Evolutionary conservation across 2,113 vertebrate genomes (phyloP).

Genomic region (Numenius arquata): DNA sequence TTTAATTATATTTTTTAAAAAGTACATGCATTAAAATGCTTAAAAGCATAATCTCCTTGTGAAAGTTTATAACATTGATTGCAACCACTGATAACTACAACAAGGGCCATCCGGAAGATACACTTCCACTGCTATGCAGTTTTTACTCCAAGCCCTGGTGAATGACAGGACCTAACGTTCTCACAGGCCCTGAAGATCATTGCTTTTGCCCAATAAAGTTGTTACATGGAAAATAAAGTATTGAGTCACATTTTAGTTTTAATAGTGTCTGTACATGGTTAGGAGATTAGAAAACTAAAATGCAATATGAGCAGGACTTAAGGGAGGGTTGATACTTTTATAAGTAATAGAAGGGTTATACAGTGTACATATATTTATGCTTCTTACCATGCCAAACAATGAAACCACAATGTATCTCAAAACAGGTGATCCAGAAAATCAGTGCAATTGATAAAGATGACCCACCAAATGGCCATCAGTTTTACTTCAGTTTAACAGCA

Average conservation of each 20-base stretch:
- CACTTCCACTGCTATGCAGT: background rate
- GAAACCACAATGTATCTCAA: background rate
- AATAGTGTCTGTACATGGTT: background rate
- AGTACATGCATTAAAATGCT: background rate
- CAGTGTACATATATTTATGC: background rate
- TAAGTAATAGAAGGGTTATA: background rate
- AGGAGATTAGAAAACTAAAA: background rate
- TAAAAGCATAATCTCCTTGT: background rate
- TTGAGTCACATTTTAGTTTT: background rate
- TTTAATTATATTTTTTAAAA: background rate
- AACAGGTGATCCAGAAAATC: slow-evolving; percentile 94
- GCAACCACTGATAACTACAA: background rate
- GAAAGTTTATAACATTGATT: background rate
- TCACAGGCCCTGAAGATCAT: background rate
- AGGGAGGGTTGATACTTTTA: background rate
- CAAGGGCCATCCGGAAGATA: background rate
- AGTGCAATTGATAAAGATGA: slow-evolving; percentile 94
- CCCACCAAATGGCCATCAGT: slow-evolving; percentile 88
- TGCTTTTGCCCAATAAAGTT: background rate
- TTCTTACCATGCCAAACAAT: background rate
- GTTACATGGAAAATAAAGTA: background rate
- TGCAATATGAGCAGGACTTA: background rate
- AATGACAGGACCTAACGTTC: background rate
- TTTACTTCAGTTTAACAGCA: slow-evolving; percentile 86
- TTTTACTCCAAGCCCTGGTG: background rate